Evolutionary conservation across 2,888 invertebrate species (phyloP), one percentile per base, ranked within the genome.

Genomic region (Pardosa pseudoannulata): DNA sequence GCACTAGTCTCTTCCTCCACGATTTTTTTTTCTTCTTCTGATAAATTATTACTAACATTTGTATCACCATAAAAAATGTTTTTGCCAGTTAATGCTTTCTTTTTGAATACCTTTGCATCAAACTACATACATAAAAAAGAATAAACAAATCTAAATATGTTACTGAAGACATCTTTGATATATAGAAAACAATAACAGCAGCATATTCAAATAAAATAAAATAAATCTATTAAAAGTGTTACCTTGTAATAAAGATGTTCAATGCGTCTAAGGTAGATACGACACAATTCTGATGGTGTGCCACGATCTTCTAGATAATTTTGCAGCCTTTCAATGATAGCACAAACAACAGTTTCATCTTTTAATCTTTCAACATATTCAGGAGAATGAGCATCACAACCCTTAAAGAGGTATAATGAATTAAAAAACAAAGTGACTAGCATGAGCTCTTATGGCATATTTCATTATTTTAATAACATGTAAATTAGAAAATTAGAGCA

Each of bases 201-300:
- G n/a, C n/a, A n/a, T n/a, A n/a, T n/a, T n/a, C n/a, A n/a, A n/a
- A n/a, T n/a, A n/a, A n/a, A n/a, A n/a, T n/a, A n/a, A n/a, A n/a
- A n/a, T n/a, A n/a, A n/a, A n/a, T n/a, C n/a, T n/a, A n/a, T n/a
- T n/a, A n/a, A n/a, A 62, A 46, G 16, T n/a, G 2, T 16, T 46
- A 89, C 89, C 93, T 99, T 99, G 93, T 99, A 99, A 92, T 99
- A 99, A 46, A 98, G 93, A 94, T 99, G 99, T 91, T 99, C 99
- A 90, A 99, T 97, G 92, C 98, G 97, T 79, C 98, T 94, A 90
- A 99, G 93, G 92, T 99, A 99, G 27, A 97, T 95, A 64, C 98
- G 94, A 91, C 99, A 99, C 74, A 98, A 93, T 91, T 99, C 99
- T 29, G 95, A 95, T 1, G 95, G 94, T 6, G 94, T 93, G 32